phyloP scores from a whole-genome alignment of 2,888 invertebrate species.

The Nomada goodeniana region DNA sequence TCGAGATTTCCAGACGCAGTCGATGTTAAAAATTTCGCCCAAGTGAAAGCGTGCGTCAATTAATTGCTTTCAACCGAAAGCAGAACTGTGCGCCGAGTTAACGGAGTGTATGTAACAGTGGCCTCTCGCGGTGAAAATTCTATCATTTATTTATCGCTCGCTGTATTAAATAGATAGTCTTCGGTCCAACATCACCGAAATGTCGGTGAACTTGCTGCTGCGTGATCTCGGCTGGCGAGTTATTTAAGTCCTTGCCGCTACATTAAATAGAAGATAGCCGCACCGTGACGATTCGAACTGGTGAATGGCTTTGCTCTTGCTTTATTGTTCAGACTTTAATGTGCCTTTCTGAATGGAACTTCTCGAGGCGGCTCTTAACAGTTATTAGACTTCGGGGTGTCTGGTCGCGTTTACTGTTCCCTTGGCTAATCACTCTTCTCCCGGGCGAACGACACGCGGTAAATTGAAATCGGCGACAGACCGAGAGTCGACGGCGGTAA shows the following conservation, averaged over 20 bases:
- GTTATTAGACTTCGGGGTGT: not conserved
- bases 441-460: not conserved
- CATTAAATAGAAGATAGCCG: constrained; percentile 1
- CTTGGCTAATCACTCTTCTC: not conserved
- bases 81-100: not conserved
- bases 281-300: not conserved
- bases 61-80: not conserved
- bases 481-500: constrained; percentile 47
- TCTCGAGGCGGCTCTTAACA: not conserved
- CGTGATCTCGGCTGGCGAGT: constrained; percentile 1
- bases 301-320: not conserved
- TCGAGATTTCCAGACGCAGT: not conserved
- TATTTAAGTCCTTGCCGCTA: not conserved
- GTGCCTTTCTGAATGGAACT: not conserved
- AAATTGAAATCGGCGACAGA: constrained; percentile 34
- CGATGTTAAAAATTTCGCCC: not conserved
- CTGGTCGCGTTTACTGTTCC: constrained; percentile 1
- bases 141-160: not conserved
- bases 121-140: not conserved
- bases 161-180: too few species aligned
- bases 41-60: not conserved
- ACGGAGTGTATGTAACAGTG: not conserved
- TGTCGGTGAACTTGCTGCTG: not conserved
- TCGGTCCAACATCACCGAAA: not conserved
- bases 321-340: not conserved